Conservation (phyloP, 2,888 invertebrate genomes). For the Geophilus truncorum region DNA sequence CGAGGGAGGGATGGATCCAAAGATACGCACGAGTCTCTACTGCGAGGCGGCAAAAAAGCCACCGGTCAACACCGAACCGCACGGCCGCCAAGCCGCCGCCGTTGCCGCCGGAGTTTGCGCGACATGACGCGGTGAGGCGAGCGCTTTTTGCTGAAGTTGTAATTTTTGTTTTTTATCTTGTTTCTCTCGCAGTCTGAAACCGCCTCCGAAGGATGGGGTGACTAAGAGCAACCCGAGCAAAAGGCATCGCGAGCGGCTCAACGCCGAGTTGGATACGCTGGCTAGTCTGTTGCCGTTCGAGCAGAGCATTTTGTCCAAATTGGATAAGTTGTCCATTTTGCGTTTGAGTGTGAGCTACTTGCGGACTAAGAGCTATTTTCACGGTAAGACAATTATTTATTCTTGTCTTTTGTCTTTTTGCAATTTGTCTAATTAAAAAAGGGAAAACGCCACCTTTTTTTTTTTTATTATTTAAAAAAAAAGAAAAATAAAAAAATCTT, state of each 20-base stretch:
- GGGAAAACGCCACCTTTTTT: too few relatives aligned
- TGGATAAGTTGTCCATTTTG: conserved; percentile 95
- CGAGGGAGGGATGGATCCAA: not conserved
- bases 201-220: conserved; percentile 89
- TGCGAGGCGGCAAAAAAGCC: too few relatives aligned
- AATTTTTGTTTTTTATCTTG: conserved; percentile 34
- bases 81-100: too few relatives aligned
- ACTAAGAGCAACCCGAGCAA: conserved; percentile 98
- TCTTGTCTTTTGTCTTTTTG: too few relatives aligned
- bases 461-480: not conserved
- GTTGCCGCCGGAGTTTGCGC: too few relatives aligned
- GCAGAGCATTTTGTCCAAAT: conserved; percentile 94
- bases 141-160: too few relatives aligned
- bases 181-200: conserved; percentile 70
- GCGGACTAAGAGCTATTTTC: conserved; percentile 98
- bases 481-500: not conserved
- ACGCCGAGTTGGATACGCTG: conserved; percentile 95
- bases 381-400: conserved; percentile 75
- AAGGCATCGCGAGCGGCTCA: conserved; percentile 92
- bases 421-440: too few relatives aligned
- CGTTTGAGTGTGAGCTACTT: conserved; percentile 97
- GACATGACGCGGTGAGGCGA: too few relatives aligned
- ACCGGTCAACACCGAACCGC: too few relatives aligned
- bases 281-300: conserved; percentile 93
- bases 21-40: not conserved